These are phyloP conservation scores for Aleiodes testaceus DNA, from an alignment of 2,888 invertebrate genomes.

Conservation along the genomic window DNA sequence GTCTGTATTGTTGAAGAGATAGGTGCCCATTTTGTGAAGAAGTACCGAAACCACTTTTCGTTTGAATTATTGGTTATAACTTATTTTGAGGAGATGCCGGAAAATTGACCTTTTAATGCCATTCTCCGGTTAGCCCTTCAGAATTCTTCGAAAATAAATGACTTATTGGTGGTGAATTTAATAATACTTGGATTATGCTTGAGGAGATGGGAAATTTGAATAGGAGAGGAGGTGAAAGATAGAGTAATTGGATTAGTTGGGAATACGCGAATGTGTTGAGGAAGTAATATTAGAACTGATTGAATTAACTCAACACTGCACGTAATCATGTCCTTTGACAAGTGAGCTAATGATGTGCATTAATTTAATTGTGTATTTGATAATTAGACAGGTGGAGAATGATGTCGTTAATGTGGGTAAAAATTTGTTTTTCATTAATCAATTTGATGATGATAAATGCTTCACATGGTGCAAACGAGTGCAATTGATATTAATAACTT, in stretches of 20 bases:
- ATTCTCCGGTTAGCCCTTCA: background rate
- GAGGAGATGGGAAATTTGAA: background rate
- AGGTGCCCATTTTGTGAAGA: background rate
- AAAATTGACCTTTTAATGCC: background rate
- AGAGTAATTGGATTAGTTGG: conserved; percentile 23
- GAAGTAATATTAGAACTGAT: conserved; percentile 35
- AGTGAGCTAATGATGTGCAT: too few relatives aligned
- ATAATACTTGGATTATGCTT: background rate
- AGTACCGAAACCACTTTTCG: background rate
- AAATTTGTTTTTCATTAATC: background rate
- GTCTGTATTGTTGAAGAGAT: conserved; percentile 17
- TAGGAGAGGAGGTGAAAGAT: background rate
- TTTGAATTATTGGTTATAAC: conserved; percentile 2
- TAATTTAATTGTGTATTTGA: conserved; percentile 5
- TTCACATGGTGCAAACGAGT: conserved; percentile 11
- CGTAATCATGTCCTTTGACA: too few relatives aligned
- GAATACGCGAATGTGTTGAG: conserved; percentile 26
- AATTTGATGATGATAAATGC: conserved; percentile 5
- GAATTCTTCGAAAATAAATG: background rate
- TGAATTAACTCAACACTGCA: background rate
- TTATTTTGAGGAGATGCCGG: background rate
- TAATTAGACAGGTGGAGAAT: background rate
- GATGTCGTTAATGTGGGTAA: too few relatives aligned
- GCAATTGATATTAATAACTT: conserved; percentile 27
- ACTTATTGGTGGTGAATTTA: conserved; percentile 2